These are phyloP conservation scores for Belonocnema kinseyi DNA, from an alignment of 1,140 invertebrate species.

Conservation along the genomic window DNA sequence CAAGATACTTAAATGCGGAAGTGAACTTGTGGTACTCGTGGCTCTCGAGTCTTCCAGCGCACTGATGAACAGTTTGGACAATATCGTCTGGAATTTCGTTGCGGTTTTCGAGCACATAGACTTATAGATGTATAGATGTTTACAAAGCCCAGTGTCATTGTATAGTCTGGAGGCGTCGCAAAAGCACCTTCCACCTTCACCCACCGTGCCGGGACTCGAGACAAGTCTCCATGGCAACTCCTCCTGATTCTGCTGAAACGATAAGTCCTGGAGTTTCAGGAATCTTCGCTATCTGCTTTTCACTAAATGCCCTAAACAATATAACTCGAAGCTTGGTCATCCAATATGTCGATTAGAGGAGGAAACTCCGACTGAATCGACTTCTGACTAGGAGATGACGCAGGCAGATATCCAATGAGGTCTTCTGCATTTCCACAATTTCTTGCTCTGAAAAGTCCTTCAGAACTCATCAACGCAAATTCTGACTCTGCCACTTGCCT, in stretches of 20 bases:
- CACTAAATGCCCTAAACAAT: slow-evolving; percentile 28
- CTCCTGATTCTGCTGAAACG: neutral
- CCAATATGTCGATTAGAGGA: too few relatives aligned
- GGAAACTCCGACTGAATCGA: too few relatives aligned
- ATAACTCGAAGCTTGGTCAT: too few relatives aligned
- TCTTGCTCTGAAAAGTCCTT: neutral
- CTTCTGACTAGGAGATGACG: too few relatives aligned
- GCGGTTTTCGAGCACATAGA: slow-evolving; percentile 4
- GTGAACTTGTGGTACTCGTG: neutral
- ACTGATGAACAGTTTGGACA: slow-evolving; percentile 22
- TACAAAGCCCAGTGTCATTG: neutral
- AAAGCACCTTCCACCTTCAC: slow-evolving; percentile 18
- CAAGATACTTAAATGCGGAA: slow-evolving; percentile 4
- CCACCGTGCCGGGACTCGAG: neutral
- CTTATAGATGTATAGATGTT: slow-evolving; percentile 11
- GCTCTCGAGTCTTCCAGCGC: neutral
- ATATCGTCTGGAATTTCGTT: slow-evolving; percentile 20
- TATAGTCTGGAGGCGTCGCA: slow-evolving; percentile 19
- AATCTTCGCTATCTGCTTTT: slow-evolving; percentile 8
- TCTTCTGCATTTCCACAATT: neutral
- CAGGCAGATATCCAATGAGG: neutral
- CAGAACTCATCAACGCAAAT: neutral
- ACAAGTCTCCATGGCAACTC: slow-evolving; percentile 30
- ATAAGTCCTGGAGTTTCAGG: slow-evolving; percentile 6
- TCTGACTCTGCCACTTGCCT: neutral